Conservation (phyloP, 2,113 vertebrate genomes). For the Lophotis ruficrista region DNA sequence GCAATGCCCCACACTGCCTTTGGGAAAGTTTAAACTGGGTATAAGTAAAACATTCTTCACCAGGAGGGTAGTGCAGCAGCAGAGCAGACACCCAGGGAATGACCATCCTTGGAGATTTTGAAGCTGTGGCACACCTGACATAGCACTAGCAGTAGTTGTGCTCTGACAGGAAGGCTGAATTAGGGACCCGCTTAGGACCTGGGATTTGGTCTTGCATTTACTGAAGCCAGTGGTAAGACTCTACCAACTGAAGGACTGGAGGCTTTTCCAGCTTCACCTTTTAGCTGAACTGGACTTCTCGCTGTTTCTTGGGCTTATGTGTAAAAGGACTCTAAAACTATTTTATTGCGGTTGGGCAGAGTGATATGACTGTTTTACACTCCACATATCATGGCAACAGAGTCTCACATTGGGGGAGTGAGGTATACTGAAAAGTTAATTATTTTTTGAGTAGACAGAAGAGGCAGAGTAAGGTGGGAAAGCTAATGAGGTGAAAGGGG, state of each 20-base stretch:
- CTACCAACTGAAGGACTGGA: not conserved
- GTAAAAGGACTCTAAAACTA: not conserved
- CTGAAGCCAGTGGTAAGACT: not conserved
- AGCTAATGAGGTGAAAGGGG: not conserved
- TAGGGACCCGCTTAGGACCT: not conserved
- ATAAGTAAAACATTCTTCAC: not conserved
- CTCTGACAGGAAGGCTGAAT: not conserved
- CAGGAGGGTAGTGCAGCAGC: not conserved
- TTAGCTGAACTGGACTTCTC: not conserved
- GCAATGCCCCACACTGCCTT: not conserved
- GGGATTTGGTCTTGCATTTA: not conserved
- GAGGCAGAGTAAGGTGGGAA: not conserved
- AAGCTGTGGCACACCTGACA: not conserved
- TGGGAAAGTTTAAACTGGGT: accelerated
- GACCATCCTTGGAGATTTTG: not conserved
- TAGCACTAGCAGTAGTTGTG: accelerated
- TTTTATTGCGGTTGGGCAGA: not conserved
- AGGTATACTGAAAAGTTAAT: not conserved
- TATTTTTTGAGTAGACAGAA: not conserved
- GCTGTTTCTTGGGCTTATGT: not conserved
- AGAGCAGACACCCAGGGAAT: not conserved
- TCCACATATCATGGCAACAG: not conserved
- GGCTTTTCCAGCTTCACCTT: not conserved
- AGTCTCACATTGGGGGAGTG: not conserved
- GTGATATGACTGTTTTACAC: not conserved